Evolutionary conservation across 2,797 vertebrate species (phyloP).

Genomic region (Macropus fuliginosus): DNA sequence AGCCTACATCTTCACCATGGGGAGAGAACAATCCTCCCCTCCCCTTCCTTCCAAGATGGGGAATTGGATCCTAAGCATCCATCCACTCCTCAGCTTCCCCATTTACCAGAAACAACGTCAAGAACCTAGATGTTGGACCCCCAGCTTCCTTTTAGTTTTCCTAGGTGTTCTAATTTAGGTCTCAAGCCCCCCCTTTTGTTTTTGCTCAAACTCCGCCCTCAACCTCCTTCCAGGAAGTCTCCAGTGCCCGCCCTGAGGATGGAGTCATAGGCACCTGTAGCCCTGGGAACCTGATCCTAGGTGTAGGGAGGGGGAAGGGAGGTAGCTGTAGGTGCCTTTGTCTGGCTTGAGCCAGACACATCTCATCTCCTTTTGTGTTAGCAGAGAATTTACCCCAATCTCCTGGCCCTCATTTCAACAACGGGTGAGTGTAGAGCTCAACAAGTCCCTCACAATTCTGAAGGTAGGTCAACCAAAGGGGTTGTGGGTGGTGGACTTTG

Average conservation of each 20-base stretch:
- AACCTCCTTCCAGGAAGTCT: conserved; percentile 24
- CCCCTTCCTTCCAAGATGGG: conserved; percentile 11
- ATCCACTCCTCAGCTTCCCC: not conserved
- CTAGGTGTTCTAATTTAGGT: not conserved
- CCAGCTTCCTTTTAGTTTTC: not conserved
- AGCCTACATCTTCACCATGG: not conserved
- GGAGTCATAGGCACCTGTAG: conserved; percentile 77
- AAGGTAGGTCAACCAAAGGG: not conserved
- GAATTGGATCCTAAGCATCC: not conserved
- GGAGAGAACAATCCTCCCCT: not conserved
- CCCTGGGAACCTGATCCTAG: conserved; percentile 76
- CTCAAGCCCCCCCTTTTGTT: not conserved
- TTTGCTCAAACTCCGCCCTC: conserved; percentile 52
- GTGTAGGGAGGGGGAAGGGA: conserved; percentile 66
- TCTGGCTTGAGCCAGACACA: conserved; percentile 67
- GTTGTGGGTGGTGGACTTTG: not conserved
- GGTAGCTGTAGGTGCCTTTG: conserved; percentile 60
- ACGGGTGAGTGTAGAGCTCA: conserved; percentile 69
- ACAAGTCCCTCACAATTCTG: conserved; percentile 12
- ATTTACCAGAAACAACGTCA: not conserved
- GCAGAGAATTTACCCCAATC: conserved; percentile 66
- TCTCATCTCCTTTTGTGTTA: conserved; percentile 60
- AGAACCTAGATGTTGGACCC: not conserved
- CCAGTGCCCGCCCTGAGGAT: conserved; percentile 72
- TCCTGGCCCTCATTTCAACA: conserved; percentile 53